A percentile compares a stretch with the other conserved stretches of the same genome.
These are phyloP conservation scores for Chiroxiphia lanceolata DNA, from an alignment of 2,797 vertebrate species.

Conservation along the genomic window DNA sequence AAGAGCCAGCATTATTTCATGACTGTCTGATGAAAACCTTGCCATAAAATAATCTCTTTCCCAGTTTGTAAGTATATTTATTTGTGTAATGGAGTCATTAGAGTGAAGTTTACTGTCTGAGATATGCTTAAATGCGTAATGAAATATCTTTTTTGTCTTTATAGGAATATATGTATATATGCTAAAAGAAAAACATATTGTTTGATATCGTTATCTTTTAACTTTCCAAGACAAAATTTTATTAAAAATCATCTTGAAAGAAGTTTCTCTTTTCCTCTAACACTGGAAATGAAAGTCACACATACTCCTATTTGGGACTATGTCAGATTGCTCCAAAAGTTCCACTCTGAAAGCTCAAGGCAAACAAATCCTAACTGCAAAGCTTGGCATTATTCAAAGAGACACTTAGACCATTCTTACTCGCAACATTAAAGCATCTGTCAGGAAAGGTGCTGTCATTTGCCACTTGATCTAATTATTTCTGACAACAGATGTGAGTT, in stretches of 20 bases:
- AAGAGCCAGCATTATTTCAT: not conserved
- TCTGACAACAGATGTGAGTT: constrained; percentile 48
- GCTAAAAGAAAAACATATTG: not conserved
- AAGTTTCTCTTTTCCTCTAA: not conserved
- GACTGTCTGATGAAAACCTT: not conserved
- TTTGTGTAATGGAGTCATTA: constrained; percentile 59
- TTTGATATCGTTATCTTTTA: not conserved
- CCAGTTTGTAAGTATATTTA: constrained; percentile 34
- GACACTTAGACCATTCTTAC: constrained; percentile 7
- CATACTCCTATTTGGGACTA: not conserved
- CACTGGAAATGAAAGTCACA: not conserved
- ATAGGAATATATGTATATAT: not conserved
- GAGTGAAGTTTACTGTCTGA: constrained; percentile 42
- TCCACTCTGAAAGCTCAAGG: not conserved
- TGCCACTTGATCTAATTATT: constrained; percentile 59
- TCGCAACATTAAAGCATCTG: constrained; percentile 39
- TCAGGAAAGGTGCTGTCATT: constrained; percentile 32
- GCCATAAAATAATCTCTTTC: not conserved
- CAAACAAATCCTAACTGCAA: constrained; percentile 39
- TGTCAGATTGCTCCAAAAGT: not conserved
- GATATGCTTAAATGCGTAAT: constrained; percentile 27
- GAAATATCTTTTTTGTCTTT: constrained; percentile 10
- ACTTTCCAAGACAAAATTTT: constrained; percentile 6
- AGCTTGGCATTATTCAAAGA: constrained; percentile 15
- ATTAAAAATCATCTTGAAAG: constrained; percentile 9